Conservation (phyloP, 2,888 invertebrate species). For the Agrochola macilenta region DNA sequence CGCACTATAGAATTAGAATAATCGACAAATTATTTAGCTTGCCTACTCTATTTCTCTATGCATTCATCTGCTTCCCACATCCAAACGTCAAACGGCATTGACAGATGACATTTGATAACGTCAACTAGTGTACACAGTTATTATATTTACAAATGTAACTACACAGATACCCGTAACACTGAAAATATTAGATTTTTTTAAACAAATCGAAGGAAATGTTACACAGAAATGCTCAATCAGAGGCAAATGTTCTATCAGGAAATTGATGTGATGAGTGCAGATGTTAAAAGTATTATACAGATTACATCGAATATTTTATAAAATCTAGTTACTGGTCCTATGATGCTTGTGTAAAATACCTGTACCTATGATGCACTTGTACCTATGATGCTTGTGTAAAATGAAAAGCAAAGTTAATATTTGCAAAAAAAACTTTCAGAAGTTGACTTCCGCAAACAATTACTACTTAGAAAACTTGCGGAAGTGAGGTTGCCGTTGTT, state of each 20-base stretch:
- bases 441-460: background rate
- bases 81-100: conserved; percentile 41
- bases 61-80: conserved; percentile 8
- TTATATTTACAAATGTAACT: conserved; percentile 66
- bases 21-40: background rate
- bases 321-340: background rate
- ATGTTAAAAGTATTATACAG: conserved; percentile 12
- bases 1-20: background rate
- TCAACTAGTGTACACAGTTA: conserved; percentile 55
- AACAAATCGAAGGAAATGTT: conserved; percentile 45
- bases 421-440: background rate
- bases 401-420: background rate
- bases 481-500: background rate
- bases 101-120: conserved; percentile 38
- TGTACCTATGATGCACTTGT: no score
- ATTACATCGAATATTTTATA: background rate
- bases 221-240: conserved; percentile 33
- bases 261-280: conserved; percentile 29
- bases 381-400: background rate
- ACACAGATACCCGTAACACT: conserved; percentile 71
- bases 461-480: background rate
- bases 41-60: conserved; percentile 32
- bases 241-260: conserved; percentile 5
- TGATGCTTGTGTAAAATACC: background rate
- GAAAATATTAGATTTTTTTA: conserved; percentile 47